Base-by-base conservation (phyloP, 2,797 vertebrate species). In the Telmatherina bonti region DNA sequence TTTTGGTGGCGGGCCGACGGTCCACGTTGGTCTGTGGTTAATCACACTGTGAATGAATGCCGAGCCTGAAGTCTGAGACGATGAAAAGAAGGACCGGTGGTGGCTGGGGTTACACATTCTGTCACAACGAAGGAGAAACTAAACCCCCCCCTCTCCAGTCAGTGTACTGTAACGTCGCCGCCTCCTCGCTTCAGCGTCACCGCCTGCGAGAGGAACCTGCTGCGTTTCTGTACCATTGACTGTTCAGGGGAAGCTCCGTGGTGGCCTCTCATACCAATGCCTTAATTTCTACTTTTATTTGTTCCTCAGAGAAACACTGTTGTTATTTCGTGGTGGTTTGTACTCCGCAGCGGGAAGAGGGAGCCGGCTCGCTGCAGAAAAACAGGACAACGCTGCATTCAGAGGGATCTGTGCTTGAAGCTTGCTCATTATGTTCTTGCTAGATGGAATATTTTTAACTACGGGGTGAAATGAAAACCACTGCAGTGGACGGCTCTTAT, bases 41-140 rank as follows among this genome's bases (percentile, higher is more conserved):
- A 85, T 70, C 73, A 89, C 86, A 89, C 88, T 93, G 90, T 93
- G 91, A 92, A 92, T 78, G 80, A 87, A 82, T 81, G 80, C 16
- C n/a, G 67, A 74, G 49, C 51, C 62, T 18, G 24, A 76, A 56
- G 65, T 68, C 78, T 51, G 52, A 79, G 33, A 49, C 70, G 60
- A 75, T 59, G 29, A 72, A 82, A 54, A 10, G 2, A 9, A 3
- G 51, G 12, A 33, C 60, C 9, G 63, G 54, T 8, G 49, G 52
- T 36, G 63, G 57, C 47, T 30, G 52, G 54, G 49, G 53, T 67
- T 33, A 61, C 38, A 68, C 11, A 35, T 35, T 57, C 10, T 58
- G 15, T 74, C 55, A 67, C 20, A 54, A 51, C 7, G 16, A 81
- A 78, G 61, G 72, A 86, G 38, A 66, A 68, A 64, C 26, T 2